phyloP scores from a whole-genome alignment of 2,113 vertebrate genomes.

The Hypanus sabinus region DNA sequence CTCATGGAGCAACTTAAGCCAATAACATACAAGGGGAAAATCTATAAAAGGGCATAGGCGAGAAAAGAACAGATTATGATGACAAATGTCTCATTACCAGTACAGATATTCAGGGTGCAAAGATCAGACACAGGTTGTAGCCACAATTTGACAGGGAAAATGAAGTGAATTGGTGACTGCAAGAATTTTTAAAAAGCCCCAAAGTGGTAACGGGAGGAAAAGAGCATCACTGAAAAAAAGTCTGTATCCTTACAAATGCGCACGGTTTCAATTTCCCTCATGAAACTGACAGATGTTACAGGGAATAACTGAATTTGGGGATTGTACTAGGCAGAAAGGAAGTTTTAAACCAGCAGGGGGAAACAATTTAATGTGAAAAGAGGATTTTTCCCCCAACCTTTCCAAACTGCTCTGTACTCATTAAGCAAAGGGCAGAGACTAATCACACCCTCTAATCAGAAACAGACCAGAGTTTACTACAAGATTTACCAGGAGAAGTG shows the following conservation, averaged over 20 bases:
- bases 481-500: background rate
- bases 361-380: slow-evolving; percentile 2
- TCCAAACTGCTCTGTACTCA: background rate
- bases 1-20: background rate
- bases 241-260: background rate
- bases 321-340: slow-evolving; percentile 10
- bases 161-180: background rate
- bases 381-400: background rate
- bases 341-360: slow-evolving; percentile 28
- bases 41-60: background rate
- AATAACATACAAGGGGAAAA: background rate
- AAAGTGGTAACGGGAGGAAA: background rate
- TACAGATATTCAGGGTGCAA: too few species aligned
- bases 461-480: background rate
- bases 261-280: background rate
- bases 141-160: background rate
- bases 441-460: background rate
- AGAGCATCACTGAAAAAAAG: background rate
- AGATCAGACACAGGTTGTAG: background rate
- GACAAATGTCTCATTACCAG: background rate
- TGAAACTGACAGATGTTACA: background rate
- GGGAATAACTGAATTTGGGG: background rate
- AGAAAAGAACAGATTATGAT: background rate
- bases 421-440: background rate
- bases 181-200: background rate